phyloP scores from a whole-genome alignment of 1,140 invertebrate genomes.

The Lysiphlebus fabarum region DNA sequence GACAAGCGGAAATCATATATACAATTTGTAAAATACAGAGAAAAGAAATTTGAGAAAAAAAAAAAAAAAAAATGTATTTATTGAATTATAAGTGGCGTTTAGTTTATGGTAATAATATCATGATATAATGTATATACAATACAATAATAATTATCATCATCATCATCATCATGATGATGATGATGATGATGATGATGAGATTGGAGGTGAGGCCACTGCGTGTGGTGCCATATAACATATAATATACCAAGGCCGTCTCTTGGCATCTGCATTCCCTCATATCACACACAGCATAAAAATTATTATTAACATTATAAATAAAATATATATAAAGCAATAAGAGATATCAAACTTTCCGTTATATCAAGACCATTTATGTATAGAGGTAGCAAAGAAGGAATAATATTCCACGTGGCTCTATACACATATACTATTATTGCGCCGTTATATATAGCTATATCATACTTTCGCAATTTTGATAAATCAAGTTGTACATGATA shows the following conservation, averaged over 20 bases:
- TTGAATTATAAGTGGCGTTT: too few species aligned
- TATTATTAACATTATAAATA: too few species aligned
- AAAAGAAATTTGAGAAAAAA: too few species aligned
- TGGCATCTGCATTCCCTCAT: constrained; percentile 24
- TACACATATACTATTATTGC: too few species aligned
- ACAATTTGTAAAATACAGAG: too few species aligned
- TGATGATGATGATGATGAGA: background rate
- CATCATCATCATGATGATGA: too few species aligned
- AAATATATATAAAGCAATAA: background rate
- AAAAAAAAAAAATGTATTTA: too few species aligned
- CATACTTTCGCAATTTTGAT: background rate
- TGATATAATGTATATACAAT: too few species aligned
- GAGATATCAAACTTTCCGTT: constrained; percentile 24
- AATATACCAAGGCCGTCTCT: constrained; percentile 24
- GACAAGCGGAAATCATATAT: too few species aligned
- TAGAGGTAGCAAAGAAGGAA: background rate
- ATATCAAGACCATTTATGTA: background rate
- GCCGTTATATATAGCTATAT: too few species aligned
- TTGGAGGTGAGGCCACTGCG: constrained; percentile 15
- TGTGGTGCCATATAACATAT: constrained; percentile 14
- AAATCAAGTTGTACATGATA: background rate
- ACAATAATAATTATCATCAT: too few species aligned
- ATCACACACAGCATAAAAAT: background rate
- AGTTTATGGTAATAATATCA: too few species aligned
- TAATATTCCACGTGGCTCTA: background rate